Conservation (phyloP, 2,797 vertebrate species). For the Bradypodion ventrale region DNA sequence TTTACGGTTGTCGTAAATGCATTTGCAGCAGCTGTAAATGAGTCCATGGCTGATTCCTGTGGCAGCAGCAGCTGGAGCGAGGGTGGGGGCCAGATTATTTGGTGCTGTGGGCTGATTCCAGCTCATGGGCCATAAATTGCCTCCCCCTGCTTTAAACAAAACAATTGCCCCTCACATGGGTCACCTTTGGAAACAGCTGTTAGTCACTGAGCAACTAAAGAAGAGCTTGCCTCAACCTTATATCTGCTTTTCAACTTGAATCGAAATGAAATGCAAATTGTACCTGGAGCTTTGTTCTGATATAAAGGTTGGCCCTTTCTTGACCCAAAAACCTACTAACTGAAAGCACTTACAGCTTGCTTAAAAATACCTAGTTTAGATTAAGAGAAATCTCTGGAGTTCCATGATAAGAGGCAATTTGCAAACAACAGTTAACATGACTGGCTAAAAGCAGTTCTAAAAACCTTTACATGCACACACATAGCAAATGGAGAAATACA, state of each 20-base stretch:
- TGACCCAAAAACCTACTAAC: not conserved
- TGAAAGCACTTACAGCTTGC: not conserved
- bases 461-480: not conserved
- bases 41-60: too few species aligned
- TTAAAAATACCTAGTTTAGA: conserved; percentile 4
- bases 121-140: too few species aligned
- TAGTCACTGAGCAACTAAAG: not conserved
- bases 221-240: not conserved
- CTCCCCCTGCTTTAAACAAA: not conserved
- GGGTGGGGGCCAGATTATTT: too few species aligned
- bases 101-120: too few species aligned
- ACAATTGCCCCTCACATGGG: not conserved
- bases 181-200: not conserved
- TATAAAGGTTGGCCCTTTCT: not conserved
- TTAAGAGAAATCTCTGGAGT: not conserved
- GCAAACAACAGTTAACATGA: conserved; percentile 11
- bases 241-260: not conserved
- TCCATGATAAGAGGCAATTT: conserved; percentile 8
- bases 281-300: rapidly evolving
- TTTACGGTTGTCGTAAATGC: too few species aligned
- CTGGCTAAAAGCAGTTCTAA: conserved; percentile 1
- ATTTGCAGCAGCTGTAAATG: too few species aligned
- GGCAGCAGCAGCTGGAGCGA: too few species aligned
- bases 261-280: not conserved
- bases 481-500: conserved; percentile 28